Evolutionary conservation across 30 jellyfish, hydroid and myxozoan genomes (phyloP).

Genomic region (Aurelia aurita complex sp. Pacific): DNA sequence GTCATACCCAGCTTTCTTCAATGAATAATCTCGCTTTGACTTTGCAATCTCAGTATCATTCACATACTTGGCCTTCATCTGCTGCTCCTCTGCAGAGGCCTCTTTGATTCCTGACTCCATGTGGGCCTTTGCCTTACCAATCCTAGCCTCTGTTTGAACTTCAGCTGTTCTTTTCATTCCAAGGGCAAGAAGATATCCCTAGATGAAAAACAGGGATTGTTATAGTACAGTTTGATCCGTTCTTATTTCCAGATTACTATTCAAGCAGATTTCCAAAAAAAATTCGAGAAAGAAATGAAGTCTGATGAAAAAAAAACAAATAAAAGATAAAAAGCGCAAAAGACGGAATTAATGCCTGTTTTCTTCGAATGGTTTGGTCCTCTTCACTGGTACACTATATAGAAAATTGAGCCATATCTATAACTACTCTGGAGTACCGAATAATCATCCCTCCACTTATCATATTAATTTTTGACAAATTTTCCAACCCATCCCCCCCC

Average conservation of each 20-base stretch:
- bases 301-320: background rate
- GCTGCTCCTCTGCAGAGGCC: constrained; percentile 91
- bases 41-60: constrained; percentile 88
- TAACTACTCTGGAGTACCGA: too few species aligned
- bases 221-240: background rate
- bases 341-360: too few species aligned
- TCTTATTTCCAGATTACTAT: background rate
- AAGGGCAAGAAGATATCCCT: constrained; percentile 90
- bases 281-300: background rate
- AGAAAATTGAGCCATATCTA: too few species aligned
- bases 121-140: constrained; percentile 87
- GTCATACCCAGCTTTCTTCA: constrained; percentile 88
- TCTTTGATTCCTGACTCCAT: constrained; percentile 97
- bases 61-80: constrained; percentile 77
- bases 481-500: too few species aligned
- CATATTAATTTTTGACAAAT: too few species aligned
- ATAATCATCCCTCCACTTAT: too few species aligned
- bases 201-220: background rate
- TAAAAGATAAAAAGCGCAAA: too few species aligned
- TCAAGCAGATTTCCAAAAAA: background rate
- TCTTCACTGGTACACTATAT: too few species aligned
- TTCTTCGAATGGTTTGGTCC: too few species aligned
- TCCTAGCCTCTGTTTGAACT: constrained; percentile 93
- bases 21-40: constrained; percentile 76
- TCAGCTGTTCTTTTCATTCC: constrained; percentile 93